Conservation (phyloP, 2,888 invertebrate genomes). For the Entomobrya proxima region DNA sequence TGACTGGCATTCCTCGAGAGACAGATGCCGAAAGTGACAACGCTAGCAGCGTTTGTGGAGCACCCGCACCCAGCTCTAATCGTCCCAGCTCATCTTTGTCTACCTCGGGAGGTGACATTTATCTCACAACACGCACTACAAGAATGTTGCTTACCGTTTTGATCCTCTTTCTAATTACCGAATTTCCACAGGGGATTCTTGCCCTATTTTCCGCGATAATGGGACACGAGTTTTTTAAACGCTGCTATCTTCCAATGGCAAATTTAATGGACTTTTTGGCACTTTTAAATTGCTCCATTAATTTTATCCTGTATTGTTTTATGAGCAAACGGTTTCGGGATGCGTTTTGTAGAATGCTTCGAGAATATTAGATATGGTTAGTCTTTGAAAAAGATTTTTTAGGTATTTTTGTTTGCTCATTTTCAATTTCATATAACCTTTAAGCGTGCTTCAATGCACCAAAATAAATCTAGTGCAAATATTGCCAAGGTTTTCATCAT, state of each 20-base stretch:
- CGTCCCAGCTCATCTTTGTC: neutral
- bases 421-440: too few species aligned
- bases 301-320: slow-evolving; percentile 94
- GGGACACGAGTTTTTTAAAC: slow-evolving; percentile 82
- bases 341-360: neutral
- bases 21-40: neutral
- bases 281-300: slow-evolving; percentile 87
- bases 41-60: neutral
- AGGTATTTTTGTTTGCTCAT: too few species aligned
- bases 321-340: slow-evolving; percentile 83
- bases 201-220: slow-evolving; percentile 80
- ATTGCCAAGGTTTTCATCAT: too few species aligned
- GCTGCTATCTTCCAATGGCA: slow-evolving; percentile 88
- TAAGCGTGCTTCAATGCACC: too few species aligned
- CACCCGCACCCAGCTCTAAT: neutral
- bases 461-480: too few species aligned
- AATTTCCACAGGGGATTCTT: slow-evolving; percentile 8
- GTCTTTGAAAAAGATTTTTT: too few species aligned
- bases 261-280: slow-evolving; percentile 94
- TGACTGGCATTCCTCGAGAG: too few species aligned
- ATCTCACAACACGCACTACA: neutral
- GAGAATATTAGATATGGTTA: too few species aligned
- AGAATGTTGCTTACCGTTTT: slow-evolving; percentile 8
- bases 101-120: neutral
- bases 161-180: slow-evolving; percentile 12